Conservation (phyloP, 2,888 invertebrate genomes). For the Phrixothrix hirtus region DNA sequence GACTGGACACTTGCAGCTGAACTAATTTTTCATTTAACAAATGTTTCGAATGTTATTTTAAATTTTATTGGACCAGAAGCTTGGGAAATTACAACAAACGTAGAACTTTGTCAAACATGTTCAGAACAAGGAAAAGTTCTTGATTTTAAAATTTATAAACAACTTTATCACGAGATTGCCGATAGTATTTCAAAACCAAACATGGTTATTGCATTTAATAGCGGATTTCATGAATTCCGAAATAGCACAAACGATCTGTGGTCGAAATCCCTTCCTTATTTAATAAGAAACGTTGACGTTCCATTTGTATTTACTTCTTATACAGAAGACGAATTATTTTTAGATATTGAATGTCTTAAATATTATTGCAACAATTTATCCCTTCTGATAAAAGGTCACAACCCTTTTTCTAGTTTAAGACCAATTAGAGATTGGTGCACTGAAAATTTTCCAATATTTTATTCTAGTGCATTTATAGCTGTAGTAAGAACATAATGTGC, state of each 20-base stretch:
- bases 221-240: slow-evolving; percentile 47
- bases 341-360: slow-evolving; percentile 37
- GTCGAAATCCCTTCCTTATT: slow-evolving; percentile 39
- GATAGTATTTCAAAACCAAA: slow-evolving; percentile 40
- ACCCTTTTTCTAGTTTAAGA: slow-evolving; percentile 43
- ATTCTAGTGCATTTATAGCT: slow-evolving; percentile 43
- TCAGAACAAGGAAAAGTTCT: slow-evolving; percentile 25
- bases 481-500: slow-evolving; percentile 26
- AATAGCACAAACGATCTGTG: slow-evolving; percentile 40
- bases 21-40: slow-evolving; percentile 41
- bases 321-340: slow-evolving; percentile 43
- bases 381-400: slow-evolving; percentile 36
- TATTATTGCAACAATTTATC: slow-evolving; percentile 22
- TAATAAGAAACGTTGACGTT: slow-evolving; percentile 35
- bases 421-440: slow-evolving; percentile 45
- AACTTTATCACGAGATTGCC: slow-evolving; percentile 43
- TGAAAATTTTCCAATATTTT: slow-evolving; percentile 41
- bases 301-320: slow-evolving; percentile 48
- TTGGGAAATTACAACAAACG: neutral
- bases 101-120: slow-evolving; percentile 34
- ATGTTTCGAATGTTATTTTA: slow-evolving; percentile 38
- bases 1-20: slow-evolving; percentile 40
- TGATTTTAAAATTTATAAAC: slow-evolving; percentile 26
- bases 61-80: slow-evolving; percentile 46
- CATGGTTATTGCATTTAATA: slow-evolving; percentile 47